These are phyloP conservation scores for Caerostris extrusa DNA, from an alignment of 1,140 invertebrate species.

Conservation along the genomic window DNA sequence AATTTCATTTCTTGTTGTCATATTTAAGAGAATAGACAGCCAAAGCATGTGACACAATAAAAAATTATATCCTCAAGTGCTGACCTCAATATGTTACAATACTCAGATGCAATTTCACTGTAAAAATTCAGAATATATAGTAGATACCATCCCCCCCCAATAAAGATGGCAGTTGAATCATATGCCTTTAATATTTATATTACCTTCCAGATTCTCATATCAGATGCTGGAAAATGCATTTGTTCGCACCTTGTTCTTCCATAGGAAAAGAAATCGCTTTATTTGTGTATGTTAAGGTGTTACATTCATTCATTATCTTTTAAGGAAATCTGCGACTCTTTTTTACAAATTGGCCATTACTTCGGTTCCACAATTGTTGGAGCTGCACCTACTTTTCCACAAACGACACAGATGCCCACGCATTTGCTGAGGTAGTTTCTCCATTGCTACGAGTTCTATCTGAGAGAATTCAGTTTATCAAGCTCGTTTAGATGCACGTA, in stretches of 20 bases:
- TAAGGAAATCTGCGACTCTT: background rate
- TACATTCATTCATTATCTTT: background rate
- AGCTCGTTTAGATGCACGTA: too few relatives aligned
- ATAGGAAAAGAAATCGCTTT: background rate
- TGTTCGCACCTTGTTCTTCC: background rate
- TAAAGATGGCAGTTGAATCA: too few relatives aligned
- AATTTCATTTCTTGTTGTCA: too few relatives aligned
- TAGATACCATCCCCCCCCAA: too few relatives aligned
- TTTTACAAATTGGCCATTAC: slow-evolving; percentile 23
- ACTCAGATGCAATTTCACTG: too few relatives aligned
- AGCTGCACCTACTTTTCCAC: background rate
- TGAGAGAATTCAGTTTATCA: background rate
- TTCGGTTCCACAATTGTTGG: slow-evolving; percentile 1
- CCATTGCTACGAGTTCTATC: background rate
- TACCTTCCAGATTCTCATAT: background rate
- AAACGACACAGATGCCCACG: background rate
- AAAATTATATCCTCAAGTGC: too few relatives aligned
- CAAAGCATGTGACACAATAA: too few relatives aligned
- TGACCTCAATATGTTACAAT: too few relatives aligned
- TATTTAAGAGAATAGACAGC: too few relatives aligned
- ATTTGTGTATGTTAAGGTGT: slow-evolving; percentile 22
- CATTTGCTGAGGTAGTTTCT: background rate
- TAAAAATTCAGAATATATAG: too few relatives aligned
- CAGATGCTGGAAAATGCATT: background rate
- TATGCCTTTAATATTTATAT: background rate